A percentile compares a stretch with the other conserved stretches of the same genome.
These are phyloP conservation scores for Neoaliturus tenellus DNA, from an alignment of 2,888 invertebrate genomes.

Conservation along the genomic window DNA sequence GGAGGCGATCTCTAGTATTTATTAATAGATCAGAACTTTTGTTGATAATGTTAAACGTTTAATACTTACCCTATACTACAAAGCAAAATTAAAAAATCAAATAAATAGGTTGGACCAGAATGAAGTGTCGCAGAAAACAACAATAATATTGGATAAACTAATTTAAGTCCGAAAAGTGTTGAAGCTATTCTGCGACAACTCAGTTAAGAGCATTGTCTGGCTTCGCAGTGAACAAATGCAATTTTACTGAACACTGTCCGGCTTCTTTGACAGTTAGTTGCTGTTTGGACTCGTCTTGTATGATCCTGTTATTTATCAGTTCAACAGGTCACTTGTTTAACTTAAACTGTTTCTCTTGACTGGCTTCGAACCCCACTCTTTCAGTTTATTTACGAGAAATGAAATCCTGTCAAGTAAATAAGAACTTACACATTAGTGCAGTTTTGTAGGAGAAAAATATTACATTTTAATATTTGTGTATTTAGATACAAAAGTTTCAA, in stretches of 20 bases:
- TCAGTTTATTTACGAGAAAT: not conserved
- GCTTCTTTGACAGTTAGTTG: not conserved
- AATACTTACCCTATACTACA: too few species aligned
- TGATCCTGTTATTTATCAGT: constrained; percentile 11
- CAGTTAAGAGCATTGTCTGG: not conserved
- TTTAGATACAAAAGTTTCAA: too few species aligned
- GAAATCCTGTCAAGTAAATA: not conserved
- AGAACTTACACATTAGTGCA: too few species aligned
- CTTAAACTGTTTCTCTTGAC: not conserved
- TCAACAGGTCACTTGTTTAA: constrained; percentile 32
- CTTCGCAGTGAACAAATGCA: constrained; percentile 1
- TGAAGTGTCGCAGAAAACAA: too few species aligned
- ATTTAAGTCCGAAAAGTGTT: not conserved
- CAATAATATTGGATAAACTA: not conserved
- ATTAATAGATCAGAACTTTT: too few species aligned
- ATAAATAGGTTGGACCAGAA: too few species aligned
- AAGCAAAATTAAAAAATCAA: too few species aligned
- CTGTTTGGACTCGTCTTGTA: not conserved
- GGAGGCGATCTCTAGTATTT: too few species aligned
- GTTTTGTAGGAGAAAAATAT: too few species aligned
- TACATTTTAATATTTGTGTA: too few species aligned
- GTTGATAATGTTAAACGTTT: too few species aligned
- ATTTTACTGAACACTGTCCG: not conserved
- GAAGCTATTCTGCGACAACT: not conserved
- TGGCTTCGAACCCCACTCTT: not conserved